Conservation (phyloP, 2,888 invertebrate species). For the Leuctra nigra region DNA sequence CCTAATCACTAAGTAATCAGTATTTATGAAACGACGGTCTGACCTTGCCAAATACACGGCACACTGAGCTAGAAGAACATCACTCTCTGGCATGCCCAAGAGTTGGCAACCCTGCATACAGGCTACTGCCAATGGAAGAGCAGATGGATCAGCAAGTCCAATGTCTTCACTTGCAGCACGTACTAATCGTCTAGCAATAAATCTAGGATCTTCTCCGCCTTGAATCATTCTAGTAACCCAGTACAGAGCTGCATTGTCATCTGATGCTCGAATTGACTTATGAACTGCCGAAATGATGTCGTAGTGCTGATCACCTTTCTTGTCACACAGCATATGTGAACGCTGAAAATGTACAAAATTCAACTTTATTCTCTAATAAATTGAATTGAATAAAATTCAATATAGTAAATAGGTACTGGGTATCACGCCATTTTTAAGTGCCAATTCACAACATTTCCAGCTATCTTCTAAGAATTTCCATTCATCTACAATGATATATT, state of each 20-base stretch:
- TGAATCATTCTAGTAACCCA: slow-evolving; percentile 74
- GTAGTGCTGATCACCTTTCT: slow-evolving; percentile 75
- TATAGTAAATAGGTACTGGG: no score
- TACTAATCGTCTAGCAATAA: slow-evolving; percentile 67
- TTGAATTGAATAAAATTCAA: no score
- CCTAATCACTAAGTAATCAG: no score
- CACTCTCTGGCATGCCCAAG: slow-evolving; percentile 76
- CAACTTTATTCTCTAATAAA: no score
- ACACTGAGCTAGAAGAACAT: slow-evolving; percentile 69
- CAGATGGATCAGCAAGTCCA: slow-evolving; percentile 59
- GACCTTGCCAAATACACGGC: slow-evolving; percentile 61
- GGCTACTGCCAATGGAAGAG: slow-evolving; percentile 60
- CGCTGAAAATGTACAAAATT: no score
- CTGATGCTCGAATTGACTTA: slow-evolving; percentile 74
- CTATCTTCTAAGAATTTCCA: no score
- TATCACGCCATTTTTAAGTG: no score
- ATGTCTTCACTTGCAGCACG: slow-evolving; percentile 72
- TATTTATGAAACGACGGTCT: no score
- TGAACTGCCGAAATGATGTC: slow-evolving; percentile 76
- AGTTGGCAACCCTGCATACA: slow-evolving; percentile 67
- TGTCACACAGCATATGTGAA: slow-evolving; percentile 71
- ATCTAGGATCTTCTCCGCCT: slow-evolving; percentile 74
- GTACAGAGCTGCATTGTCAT: slow-evolving; percentile 73
- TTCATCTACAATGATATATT: no score
- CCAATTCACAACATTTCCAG: no score